phyloP scores from a whole-genome alignment of 2,888 invertebrate genomes.

The Xestia sexstrigata region DNA sequence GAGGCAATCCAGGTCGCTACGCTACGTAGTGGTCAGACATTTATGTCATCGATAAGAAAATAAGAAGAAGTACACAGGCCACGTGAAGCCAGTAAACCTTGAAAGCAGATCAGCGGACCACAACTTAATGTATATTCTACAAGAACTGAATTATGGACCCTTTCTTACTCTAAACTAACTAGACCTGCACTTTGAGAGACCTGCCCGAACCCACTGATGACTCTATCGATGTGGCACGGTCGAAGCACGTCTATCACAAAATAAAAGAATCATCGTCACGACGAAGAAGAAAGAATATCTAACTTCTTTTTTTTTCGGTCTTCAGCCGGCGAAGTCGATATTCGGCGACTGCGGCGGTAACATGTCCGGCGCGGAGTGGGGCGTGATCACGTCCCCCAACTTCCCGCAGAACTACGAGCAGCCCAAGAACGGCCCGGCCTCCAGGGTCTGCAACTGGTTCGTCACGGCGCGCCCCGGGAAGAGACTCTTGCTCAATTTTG shows the following conservation, averaged over 20 bases:
- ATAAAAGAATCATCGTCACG: neutral
- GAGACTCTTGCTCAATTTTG: conserved; percentile 97
- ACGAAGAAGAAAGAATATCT: neutral
- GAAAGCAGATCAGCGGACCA: neutral
- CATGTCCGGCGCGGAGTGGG: conserved; percentile 95
- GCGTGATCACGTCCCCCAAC: conserved; percentile 96
- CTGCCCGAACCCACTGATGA: neutral
- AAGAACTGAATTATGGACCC: neutral
- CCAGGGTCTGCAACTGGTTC: conserved; percentile 99
- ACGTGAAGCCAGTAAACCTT: neutral
- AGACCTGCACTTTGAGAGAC: neutral
- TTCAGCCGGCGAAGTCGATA: conserved; percentile 94
- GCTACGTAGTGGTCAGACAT: too few relatives aligned
- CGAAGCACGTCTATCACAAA: neutral
- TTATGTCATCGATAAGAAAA: too few relatives aligned
- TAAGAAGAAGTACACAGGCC: neutral
- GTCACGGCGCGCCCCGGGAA: conserved; percentile 96
- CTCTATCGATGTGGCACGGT: neutral
- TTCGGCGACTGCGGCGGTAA: conserved; percentile 98
- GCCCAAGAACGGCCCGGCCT: conserved; percentile 94
- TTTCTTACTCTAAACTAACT: neutral
- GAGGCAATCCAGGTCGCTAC: too few relatives aligned
- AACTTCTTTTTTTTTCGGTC: neutral
- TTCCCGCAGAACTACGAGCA: conserved; percentile 97
- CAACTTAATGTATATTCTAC: neutral